These are phyloP conservation scores for Plestiodon gilberti DNA, from an alignment of 2,113 vertebrate genomes.

Conservation along the genomic window DNA sequence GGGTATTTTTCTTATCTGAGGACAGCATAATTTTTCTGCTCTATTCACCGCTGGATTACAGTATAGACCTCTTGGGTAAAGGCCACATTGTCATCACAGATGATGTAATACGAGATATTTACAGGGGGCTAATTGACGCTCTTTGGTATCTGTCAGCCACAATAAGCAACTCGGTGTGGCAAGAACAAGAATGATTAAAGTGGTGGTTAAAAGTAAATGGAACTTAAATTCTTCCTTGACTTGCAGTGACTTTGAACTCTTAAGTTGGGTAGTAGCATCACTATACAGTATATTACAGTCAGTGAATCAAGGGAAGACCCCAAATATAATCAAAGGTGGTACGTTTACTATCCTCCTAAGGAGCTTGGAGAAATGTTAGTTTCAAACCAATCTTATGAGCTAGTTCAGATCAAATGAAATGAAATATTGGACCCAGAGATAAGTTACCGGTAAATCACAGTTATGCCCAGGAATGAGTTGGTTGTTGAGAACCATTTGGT, in stretches of 20 bases:
- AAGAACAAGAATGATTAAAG: background rate
- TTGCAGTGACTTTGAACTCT: background rate
- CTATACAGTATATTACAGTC: background rate
- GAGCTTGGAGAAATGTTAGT: no score
- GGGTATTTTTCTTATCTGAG: background rate
- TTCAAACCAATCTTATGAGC: background rate
- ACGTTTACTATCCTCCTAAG: no score
- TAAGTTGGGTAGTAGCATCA: background rate
- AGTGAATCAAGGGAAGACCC: background rate
- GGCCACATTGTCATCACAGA: background rate
- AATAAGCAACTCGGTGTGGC: background rate
- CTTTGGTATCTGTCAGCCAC: background rate
- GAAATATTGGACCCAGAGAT: no score
- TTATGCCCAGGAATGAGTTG: background rate
- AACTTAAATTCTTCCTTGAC: background rate
- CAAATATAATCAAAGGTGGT: no score
- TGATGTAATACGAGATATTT: background rate
- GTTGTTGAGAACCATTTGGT: background rate
- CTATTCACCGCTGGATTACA: no score
- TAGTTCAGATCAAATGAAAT: background rate
- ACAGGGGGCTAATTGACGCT: background rate
- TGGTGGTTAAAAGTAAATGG: background rate
- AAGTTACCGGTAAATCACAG: no score
- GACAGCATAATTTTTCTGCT: background rate
- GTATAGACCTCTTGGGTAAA: background rate